Evolutionary conservation across 92 coral and sea anemone genomes (phyloP).

Genomic region (Epizoanthus fatuus): DNA sequence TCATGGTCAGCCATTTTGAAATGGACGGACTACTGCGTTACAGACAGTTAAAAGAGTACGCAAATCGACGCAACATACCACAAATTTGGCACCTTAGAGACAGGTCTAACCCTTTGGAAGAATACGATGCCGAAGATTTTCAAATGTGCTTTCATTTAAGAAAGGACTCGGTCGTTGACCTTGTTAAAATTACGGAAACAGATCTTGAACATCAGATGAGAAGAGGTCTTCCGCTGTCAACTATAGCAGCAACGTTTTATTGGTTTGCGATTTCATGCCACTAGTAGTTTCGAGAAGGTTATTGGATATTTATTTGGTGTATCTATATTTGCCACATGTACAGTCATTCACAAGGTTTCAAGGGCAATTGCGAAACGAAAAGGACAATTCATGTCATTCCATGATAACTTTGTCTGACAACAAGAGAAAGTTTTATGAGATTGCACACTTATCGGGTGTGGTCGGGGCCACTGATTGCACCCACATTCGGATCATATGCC

Average conservation of each 20-base stretch:
- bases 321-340: constrained; percentile 39
- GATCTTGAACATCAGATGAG: constrained; percentile 29
- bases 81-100: constrained; percentile 41
- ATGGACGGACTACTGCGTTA: constrained; percentile 46
- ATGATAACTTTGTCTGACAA: constrained; percentile 38
- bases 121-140: constrained; percentile 12
- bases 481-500: constrained; percentile 46
- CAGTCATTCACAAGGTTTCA: constrained; percentile 58
- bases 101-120: constrained; percentile 32
- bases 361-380: constrained; percentile 27
- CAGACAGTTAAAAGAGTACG: constrained; percentile 35
- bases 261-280: constrained; percentile 19
- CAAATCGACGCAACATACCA: constrained; percentile 29
- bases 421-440: constrained; percentile 50
- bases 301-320: constrained; percentile 58
- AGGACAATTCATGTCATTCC: constrained; percentile 38
- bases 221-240: constrained; percentile 35
- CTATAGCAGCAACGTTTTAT: constrained; percentile 30
- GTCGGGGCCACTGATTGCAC: constrained; percentile 54
- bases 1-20: constrained; percentile 46
- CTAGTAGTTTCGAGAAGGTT: too few relatives aligned
- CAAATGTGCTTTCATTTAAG: too few relatives aligned
- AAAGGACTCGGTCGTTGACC: too few relatives aligned
- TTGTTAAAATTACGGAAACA: background rate
- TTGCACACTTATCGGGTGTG: constrained; percentile 46